A percentile compares a stretch with the other conserved stretches of the same genome.
Evolutionary conservation across 2,888 invertebrate species (phyloP).

Genomic region (Chrysodeixis includens): DNA sequence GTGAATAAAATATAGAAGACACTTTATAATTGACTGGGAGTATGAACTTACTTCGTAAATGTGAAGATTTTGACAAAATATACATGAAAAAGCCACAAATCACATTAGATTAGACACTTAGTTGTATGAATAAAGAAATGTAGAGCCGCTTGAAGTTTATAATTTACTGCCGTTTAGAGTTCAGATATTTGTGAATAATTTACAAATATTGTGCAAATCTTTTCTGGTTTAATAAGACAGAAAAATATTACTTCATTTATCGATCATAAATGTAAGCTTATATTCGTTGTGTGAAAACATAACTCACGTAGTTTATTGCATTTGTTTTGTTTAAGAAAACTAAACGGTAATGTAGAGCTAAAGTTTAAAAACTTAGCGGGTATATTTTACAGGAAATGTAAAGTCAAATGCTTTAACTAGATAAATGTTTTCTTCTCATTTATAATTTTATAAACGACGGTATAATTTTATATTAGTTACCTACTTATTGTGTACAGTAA

Average conservation of each 20-base stretch:
- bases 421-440: too few relatives aligned
- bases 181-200: not conserved
- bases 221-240: not conserved
- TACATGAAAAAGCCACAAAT: slow-evolving; percentile 9
- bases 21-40: slow-evolving; percentile 24
- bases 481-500: too few relatives aligned
- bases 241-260: slow-evolving; percentile 2
- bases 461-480: too few relatives aligned
- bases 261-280: not conserved
- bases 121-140: not conserved
- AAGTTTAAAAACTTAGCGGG: not conserved
- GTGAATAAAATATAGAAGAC: slow-evolving; percentile 30
- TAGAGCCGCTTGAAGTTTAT: not conserved
- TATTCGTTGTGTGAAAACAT: slow-evolving; percentile 3
- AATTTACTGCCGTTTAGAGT: not conserved
- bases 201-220: not conserved
- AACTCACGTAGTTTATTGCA: not conserved
- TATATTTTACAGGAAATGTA: not conserved
- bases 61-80: slow-evolving; percentile 19
- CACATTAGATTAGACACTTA: not conserved
- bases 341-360: not conserved
- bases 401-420: not conserved
- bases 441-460: too few relatives aligned
- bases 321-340: not conserved
- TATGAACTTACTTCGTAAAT: slow-evolving; percentile 17